Evolutionary conservation across 35 echinoderm and acorn worm species (phyloP).

Genomic region (Apostichopus californicus): DNA sequence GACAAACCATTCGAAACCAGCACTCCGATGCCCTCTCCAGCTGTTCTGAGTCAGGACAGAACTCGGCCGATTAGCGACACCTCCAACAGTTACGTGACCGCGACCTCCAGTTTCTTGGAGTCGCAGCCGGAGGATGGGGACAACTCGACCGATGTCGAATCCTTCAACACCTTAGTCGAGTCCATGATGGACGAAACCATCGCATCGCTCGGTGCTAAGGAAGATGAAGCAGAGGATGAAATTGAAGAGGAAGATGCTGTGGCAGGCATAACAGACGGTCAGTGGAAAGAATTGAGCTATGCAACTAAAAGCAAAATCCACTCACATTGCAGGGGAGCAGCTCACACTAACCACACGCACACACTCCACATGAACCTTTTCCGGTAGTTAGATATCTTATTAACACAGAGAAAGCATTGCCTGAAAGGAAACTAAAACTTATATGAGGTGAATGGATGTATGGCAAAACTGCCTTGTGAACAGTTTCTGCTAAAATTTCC

Average conservation of each 20-base stretch:
- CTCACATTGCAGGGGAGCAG: not conserved
- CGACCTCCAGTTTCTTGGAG: slow-evolving; percentile 35
- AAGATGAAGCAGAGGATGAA: not conserved
- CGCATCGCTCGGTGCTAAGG: not conserved
- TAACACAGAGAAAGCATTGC: too few relatives aligned
- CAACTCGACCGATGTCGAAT: not conserved
- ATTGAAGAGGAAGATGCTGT: not conserved
- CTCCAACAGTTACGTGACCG: slow-evolving; percentile 40
- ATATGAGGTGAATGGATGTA: too few relatives aligned
- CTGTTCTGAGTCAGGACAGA: slow-evolving; percentile 7
- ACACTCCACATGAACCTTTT: not conserved
- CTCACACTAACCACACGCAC: not conserved
- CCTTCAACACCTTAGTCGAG: slow-evolving; percentile 44
- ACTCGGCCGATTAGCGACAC: not conserved
- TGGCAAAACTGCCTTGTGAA: too few relatives aligned
- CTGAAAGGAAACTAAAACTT: too few relatives aligned
- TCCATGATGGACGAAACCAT: slow-evolving; percentile 34
- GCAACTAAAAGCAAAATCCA: not conserved
- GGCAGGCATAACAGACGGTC: not conserved
- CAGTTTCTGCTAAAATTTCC: too few relatives aligned
- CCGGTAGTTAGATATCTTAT: too few relatives aligned
- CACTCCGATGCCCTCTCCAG: slow-evolving; percentile 42
- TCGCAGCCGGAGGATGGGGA: not conserved
- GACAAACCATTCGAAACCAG: slow-evolving; percentile 49
- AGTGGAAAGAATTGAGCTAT: slow-evolving; percentile 16